Percentiles rank a stretch among this genome's conserved stretches.
phyloP scores from a whole-genome alignment of 30 jellyfish, hydroid and myxozoan species.

The Aurelia sp. region DNA sequence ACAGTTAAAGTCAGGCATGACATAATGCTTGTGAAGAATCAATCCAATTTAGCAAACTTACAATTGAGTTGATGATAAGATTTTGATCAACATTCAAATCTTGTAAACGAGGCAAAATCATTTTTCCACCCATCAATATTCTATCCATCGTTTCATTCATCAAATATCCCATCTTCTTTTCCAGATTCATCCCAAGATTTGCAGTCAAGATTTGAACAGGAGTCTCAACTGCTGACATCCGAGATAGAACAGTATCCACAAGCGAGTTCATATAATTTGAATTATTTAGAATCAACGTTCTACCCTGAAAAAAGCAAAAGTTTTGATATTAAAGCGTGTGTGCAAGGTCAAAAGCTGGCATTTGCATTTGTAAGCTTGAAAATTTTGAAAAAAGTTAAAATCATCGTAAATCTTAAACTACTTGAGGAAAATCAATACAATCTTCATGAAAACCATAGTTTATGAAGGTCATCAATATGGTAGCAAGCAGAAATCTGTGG shows the following conservation, averaged over 20 bases:
- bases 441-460: too few relatives aligned
- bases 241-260: constrained; percentile 16
- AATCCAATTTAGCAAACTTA: background rate
- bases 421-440: too few relatives aligned
- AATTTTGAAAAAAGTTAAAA: too few relatives aligned
- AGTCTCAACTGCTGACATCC: constrained; percentile 43
- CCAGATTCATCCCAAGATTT: constrained; percentile 15
- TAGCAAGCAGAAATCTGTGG: too few relatives aligned
- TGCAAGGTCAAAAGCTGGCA: too few relatives aligned
- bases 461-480: too few relatives aligned
- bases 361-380: too few relatives aligned
- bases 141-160: constrained; percentile 30
- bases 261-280: background rate
- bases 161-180: constrained; percentile 3
- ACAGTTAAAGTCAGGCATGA: too few relatives aligned
- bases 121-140: background rate
- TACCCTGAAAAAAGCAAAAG: constrained; percentile 1
- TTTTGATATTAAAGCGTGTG: too few relatives aligned
- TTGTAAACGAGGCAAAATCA: constrained; percentile 22
- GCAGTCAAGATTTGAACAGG: constrained; percentile 25
- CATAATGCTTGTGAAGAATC: too few relatives aligned
- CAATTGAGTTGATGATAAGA: constrained; percentile 18
- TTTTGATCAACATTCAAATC: constrained; percentile 10
- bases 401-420: too few relatives aligned
- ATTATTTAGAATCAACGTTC: background rate